Evolutionary conservation across 30 jellyfish, hydroid and myxozoan genomes (phyloP), one percentile per base, ranked within the genome.

Genomic region (Rhopilema esculentum): DNA sequence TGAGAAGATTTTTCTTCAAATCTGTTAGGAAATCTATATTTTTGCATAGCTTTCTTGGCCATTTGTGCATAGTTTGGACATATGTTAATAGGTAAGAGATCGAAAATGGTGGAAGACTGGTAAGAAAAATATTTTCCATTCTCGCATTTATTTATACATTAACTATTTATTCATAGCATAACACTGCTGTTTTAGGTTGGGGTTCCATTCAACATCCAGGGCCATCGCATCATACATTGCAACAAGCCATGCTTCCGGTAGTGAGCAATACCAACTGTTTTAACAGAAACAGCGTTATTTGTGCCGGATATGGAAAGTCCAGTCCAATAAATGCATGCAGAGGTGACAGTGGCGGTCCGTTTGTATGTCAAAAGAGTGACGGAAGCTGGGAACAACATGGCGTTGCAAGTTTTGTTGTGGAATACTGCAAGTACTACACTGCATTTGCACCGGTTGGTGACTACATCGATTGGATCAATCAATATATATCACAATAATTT

Each of bases 321-420:
- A 86, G 88, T 61, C 89, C 52, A 65, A 69, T 92, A 0, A 91
- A 83, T 72, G 97, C 95, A 0, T 93, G 98, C 87, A 86, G 93
- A 23, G 98, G 97, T 4, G 98, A 93, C 80, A 78, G 95, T 29
- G 98, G 98, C 7, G 98, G 98, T 21, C 98, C 98, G 25, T 72
- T 87, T 0, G 91, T 84, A 48, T 93, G 98, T 80, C 66, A 63
- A 73, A 82, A 82, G 65, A 57, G 69, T 6, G 95, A 87, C 68
- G 98, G 98, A 18, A 75, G 83, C 30, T 93, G 98, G 98, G 95
- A 48, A 49, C 92, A 85, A 71, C 95, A 93, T 15, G 98, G 98
- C 72, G 90, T 88, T 40, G 97, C 95, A 8, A 93, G 98, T 50
- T 93, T 91, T 80, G 98, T 91, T 1, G 95, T 89, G 17, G 89